phyloP scores from a whole-genome alignment of 2,113 vertebrate genomes.

The Rhizomys pruinosus region DNA sequence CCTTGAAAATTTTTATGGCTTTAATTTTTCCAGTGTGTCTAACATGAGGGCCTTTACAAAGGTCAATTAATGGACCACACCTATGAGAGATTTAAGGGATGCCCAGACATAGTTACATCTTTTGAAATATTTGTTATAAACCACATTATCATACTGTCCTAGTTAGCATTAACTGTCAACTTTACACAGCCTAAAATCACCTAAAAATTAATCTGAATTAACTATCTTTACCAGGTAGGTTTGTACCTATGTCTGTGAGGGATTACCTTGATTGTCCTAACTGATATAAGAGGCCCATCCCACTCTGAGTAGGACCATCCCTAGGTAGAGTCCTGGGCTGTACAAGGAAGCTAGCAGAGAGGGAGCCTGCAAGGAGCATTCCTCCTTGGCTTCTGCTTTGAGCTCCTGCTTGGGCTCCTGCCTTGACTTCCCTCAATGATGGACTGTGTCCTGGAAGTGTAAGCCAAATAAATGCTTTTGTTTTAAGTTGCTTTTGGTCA shows the following conservation, averaged over 20 bases:
- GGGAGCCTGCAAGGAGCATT: neutral
- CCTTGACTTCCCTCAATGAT: neutral
- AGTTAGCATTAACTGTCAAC: neutral
- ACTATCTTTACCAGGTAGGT: neutral
- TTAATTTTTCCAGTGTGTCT: constrained; percentile 91
- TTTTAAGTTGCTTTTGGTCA: neutral
- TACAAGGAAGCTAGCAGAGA: neutral
- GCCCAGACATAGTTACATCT: neutral
- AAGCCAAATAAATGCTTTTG: neutral
- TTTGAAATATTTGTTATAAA: neutral
- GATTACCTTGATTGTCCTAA: neutral
- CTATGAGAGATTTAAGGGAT: constrained; percentile 72
- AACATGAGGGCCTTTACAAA: constrained; percentile 89
- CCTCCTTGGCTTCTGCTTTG: neutral
- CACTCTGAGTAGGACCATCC: too few relatives aligned
- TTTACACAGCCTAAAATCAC: neutral
- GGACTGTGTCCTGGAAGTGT: too few relatives aligned
- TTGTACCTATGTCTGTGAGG: neutral
- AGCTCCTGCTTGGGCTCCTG: neutral
- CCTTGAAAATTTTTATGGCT: constrained; percentile 88
- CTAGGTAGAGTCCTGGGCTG: too few relatives aligned
- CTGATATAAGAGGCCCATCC: neutral
- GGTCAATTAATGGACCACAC: constrained; percentile 88
- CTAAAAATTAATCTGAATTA: neutral
- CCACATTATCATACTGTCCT: neutral